Evolutionary conservation across 2,113 vertebrate species (phyloP).

Genomic region (Hydropotes inermis): DNA sequence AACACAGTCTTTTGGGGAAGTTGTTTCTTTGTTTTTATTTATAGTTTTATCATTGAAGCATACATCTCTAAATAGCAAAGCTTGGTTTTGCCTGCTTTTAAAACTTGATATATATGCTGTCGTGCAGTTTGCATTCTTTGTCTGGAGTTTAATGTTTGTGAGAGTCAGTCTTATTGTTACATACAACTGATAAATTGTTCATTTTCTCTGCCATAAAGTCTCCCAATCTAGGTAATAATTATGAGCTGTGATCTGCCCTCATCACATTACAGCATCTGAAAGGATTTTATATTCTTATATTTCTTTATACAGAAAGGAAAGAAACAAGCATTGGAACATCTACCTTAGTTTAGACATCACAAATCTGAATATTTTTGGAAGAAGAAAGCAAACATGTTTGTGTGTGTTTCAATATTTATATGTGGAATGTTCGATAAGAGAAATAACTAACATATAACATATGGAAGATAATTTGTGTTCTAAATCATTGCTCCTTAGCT

Average conservation of each 20-base stretch:
- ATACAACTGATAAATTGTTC: background rate
- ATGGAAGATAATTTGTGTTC: background rate
- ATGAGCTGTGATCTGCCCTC: background rate
- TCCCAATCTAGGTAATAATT: background rate
- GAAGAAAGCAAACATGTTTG: background rate
- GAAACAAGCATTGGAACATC: background rate
- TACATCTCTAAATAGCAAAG: background rate
- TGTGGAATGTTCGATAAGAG: background rate
- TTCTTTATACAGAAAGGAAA: background rate
- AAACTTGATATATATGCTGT: background rate
- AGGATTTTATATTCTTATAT: background rate
- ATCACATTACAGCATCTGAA: background rate
- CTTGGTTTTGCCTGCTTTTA: background rate
- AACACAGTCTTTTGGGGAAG: background rate
- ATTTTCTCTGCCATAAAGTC: background rate
- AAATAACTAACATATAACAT: background rate
- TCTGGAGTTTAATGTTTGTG: background rate
- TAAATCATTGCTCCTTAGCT: background rate
- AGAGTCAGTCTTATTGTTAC: background rate
- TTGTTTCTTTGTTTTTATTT: conserved; percentile 28
- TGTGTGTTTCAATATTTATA: background rate
- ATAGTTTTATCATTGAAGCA: conserved; percentile 15
- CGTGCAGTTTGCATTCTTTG: background rate
- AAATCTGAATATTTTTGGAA: background rate
- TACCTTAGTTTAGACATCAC: background rate